Conservation (phyloP, 2,797 vertebrate species). For the Aplochiton taeniatus region DNA sequence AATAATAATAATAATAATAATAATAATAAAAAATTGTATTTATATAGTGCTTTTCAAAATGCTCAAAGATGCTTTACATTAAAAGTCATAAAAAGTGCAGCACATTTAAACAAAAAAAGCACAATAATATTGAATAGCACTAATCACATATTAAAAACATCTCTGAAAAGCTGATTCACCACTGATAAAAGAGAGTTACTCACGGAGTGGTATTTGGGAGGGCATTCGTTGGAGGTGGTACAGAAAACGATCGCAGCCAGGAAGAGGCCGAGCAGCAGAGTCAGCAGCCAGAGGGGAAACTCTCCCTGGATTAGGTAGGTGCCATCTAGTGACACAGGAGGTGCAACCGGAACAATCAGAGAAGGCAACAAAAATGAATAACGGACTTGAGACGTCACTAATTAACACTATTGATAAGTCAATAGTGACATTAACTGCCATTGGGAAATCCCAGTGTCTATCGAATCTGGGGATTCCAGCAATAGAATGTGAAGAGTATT, state of each 20-base stretch:
- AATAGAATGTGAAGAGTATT: no score
- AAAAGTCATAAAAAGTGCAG: no score
- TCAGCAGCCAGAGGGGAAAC: conserved; percentile 86
- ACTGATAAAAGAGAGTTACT: conserved; percentile 45
- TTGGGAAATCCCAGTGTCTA: no score
- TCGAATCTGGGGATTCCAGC: background rate
- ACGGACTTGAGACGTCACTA: no score
- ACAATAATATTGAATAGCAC: no score
- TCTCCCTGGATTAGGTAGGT: conserved; percentile 81
- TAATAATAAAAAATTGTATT: no score
- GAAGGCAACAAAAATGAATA: background rate
- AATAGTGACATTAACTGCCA: no score
- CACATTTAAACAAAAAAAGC: no score
- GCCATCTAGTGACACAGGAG: conserved; percentile 68
- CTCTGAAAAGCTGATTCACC: background rate
- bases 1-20: no score
- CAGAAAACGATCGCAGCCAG: conserved; percentile 82
- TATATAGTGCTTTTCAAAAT: no score
- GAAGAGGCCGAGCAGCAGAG: conserved; percentile 74
- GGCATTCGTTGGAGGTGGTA: conserved; percentile 81
- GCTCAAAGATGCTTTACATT: no score
- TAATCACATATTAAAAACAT: background rate
- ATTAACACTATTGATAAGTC: no score
- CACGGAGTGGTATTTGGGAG: conserved; percentile 88
- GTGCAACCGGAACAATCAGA: background rate